A percentile compares a stretch with the other conserved stretches of the same genome.
Conservation (phyloP, 2,888 invertebrate genomes). For the Hyposoter dolosus region DNA sequence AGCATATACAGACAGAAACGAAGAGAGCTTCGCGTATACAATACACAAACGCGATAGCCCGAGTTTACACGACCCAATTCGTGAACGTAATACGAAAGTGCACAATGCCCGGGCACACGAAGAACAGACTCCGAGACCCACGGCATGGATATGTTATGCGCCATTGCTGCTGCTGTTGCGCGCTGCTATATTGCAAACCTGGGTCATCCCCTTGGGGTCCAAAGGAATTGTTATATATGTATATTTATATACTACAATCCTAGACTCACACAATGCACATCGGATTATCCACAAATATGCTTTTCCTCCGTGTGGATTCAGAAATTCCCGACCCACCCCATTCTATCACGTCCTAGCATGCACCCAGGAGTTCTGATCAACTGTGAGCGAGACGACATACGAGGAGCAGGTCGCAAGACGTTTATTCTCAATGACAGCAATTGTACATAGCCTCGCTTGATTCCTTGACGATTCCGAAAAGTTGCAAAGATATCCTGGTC, state of each 20-base stretch:
- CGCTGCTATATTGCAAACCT: constrained; percentile 54
- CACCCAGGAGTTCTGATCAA: background rate
- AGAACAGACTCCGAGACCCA: constrained; percentile 27
- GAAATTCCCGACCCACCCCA: constrained; percentile 43
- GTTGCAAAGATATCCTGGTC: background rate
- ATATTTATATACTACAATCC: background rate
- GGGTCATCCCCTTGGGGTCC: constrained; percentile 64
- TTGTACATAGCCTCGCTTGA: constrained; percentile 28
- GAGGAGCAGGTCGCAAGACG: constrained; percentile 34
- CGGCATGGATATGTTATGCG: constrained; percentile 29
- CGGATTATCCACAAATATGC: background rate
- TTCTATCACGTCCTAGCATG: constrained; percentile 22
- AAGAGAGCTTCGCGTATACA: constrained; percentile 38
- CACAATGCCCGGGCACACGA: constrained; percentile 55
- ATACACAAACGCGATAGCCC: constrained; percentile 57
- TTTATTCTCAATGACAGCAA: constrained; percentile 15
- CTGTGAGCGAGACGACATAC: constrained; percentile 27
- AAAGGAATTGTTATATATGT: constrained; percentile 44
- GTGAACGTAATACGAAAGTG: constrained; percentile 66
- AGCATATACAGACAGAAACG: constrained; percentile 41
- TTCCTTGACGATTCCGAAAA: constrained; percentile 18
- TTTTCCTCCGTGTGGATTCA: constrained; percentile 35
- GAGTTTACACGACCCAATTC: constrained; percentile 68
- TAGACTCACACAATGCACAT: background rate
- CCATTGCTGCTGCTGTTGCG: constrained; percentile 34